These are phyloP conservation scores for Eulemur rubriventer DNA, from an alignment of 2,797 vertebrate genomes.

Conservation along the genomic window DNA sequence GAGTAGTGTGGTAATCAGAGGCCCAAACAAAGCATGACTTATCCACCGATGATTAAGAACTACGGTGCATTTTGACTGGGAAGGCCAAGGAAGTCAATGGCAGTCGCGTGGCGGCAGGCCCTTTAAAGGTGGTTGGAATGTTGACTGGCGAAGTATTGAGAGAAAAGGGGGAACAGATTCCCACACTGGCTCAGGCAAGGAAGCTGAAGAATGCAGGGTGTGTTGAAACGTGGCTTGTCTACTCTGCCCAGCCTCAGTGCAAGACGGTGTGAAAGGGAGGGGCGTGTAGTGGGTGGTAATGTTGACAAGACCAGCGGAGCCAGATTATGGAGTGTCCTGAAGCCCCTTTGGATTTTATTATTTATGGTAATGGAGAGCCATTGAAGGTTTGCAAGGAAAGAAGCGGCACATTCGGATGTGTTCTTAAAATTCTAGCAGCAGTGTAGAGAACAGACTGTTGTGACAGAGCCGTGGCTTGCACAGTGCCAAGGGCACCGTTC, in stretches of 20 bases:
- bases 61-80: background rate
- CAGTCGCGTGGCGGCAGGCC: background rate
- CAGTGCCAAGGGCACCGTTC: background rate
- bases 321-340: background rate
- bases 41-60: background rate
- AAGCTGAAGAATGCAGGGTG: background rate
- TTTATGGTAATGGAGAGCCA: background rate
- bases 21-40: background rate
- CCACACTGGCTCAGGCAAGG: background rate
- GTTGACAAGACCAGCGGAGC: background rate
- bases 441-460: background rate
- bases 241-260: background rate
- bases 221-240: background rate
- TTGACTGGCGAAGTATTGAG: background rate
- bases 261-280: background rate
- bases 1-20: background rate
- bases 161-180: background rate
- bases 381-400: background rate
- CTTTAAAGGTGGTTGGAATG: background rate
- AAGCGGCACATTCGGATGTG: background rate
- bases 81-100: background rate
- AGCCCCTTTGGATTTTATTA: background rate
- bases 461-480: background rate
- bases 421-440: background rate
- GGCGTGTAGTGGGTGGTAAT: background rate